Evolutionary conservation across 2,113 vertebrate species (phyloP).

Genomic region (Vireo altiloquus): DNA sequence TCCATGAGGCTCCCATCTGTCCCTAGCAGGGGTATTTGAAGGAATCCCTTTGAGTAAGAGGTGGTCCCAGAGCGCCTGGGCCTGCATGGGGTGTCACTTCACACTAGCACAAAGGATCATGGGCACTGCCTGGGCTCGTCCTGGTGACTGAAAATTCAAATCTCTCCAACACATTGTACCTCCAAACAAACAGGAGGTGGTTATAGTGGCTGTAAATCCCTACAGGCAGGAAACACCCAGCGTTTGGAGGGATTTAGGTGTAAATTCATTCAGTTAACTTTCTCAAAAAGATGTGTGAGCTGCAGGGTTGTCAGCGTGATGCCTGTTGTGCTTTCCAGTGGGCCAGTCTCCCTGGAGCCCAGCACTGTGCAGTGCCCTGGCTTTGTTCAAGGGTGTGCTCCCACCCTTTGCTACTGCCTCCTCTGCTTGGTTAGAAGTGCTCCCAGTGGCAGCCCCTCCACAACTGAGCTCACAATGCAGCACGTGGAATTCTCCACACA

Average conservation of each 20-base stretch:
- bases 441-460: rapidly evolving
- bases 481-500: not conserved
- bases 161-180: not conserved
- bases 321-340: not conserved
- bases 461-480: rapidly evolving
- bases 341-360: not conserved
- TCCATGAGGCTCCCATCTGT: not conserved
- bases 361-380: not conserved
- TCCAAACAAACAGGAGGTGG: not conserved
- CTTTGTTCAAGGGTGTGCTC: not conserved
- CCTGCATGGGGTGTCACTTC: not conserved
- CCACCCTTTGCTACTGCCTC: not conserved
- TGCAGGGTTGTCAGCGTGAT: not conserved
- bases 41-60: not conserved
- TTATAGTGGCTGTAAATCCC: not conserved
- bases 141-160: not conserved
- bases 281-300: not conserved
- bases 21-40: not conserved
- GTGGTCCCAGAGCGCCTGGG: not conserved
- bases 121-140: not conserved
- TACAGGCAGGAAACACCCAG: not conserved
- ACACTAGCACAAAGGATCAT: rapidly evolving
- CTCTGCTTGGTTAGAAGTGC: not conserved
- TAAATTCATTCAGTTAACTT: not conserved
- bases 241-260: not conserved